A percentile compares a stretch with the other conserved stretches of the same genome.
Evolutionary conservation across 1,140 invertebrate species (phyloP).

Genomic region (Acromyrmex echinatior): DNA sequence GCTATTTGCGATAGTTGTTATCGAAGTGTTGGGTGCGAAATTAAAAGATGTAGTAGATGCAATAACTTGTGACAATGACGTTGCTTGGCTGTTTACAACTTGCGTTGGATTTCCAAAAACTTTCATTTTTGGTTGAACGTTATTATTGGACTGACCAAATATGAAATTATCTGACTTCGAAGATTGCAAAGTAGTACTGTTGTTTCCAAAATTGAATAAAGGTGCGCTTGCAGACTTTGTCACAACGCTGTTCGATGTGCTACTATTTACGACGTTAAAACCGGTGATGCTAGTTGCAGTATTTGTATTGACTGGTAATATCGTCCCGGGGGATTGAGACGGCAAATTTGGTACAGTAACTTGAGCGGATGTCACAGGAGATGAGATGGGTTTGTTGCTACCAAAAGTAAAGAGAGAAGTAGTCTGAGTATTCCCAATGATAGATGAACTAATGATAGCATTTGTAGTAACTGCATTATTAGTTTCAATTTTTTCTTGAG

Average conservation of each 20-base stretch:
- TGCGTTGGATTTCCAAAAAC: conserved; percentile 39
- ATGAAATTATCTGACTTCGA: conserved; percentile 30
- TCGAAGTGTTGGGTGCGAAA: background rate
- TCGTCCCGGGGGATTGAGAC: background rate
- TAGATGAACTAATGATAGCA: background rate
- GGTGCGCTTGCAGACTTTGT: background rate
- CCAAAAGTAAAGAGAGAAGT: background rate
- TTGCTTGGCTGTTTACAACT: background rate
- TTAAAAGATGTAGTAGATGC: conserved; percentile 25
- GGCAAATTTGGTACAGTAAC: background rate
- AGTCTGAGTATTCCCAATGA: background rate
- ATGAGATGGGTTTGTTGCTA: background rate
- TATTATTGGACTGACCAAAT: conserved; percentile 16
- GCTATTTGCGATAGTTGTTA: background rate
- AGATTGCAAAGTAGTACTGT: background rate
- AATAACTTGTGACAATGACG: background rate
- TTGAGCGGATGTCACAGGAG: background rate
- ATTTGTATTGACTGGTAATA: background rate
- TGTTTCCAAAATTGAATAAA: conserved; percentile 53
- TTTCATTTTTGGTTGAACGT: background rate
- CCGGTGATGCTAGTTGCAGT: background rate
- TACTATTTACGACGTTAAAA: conserved; percentile 7
- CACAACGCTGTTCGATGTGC: background rate
- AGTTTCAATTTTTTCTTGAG: background rate
- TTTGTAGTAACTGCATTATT: conserved; percentile 2